These are phyloP conservation scores for Drosophila silvestris DNA, from an alignment of 2,888 invertebrate species.

Conservation along the genomic window DNA sequence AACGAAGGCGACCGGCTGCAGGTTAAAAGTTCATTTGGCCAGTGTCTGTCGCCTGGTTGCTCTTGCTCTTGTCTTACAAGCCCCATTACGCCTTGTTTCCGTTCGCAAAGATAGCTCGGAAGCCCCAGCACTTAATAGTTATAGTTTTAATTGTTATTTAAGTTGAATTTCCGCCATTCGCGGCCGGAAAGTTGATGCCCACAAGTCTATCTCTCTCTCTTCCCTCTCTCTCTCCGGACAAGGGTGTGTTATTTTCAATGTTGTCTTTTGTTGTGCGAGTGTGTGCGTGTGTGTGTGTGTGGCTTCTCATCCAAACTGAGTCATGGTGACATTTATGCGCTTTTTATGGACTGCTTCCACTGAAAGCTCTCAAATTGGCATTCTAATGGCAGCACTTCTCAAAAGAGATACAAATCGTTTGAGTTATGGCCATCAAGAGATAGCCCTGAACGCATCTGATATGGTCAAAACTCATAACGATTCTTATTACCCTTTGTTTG, in stretches of 20 bases:
- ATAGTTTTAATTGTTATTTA: slow-evolving; percentile 78
- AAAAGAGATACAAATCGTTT: slow-evolving; percentile 78
- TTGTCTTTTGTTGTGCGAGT: slow-evolving; percentile 23
- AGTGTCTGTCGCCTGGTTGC: slow-evolving; percentile 19
- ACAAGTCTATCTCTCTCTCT: slow-evolving; percentile 9
- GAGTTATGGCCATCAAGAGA: slow-evolving; percentile 64
- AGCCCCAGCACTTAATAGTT: slow-evolving; percentile 65
- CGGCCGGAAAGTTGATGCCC: slow-evolving; percentile 65
- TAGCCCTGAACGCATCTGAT: slow-evolving; percentile 61
- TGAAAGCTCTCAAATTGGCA: slow-evolving; percentile 76
- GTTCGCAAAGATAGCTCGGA: slow-evolving; percentile 52
- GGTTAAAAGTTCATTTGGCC: slow-evolving; percentile 72
- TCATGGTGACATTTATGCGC: slow-evolving; percentile 77
- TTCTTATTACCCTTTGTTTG: slow-evolving; percentile 51
- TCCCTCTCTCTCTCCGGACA: slow-evolving; percentile 1
- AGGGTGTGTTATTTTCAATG: slow-evolving; percentile 32
- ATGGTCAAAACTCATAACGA: slow-evolving; percentile 72
- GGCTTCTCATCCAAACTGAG: slow-evolving; percentile 56
- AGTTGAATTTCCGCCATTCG: slow-evolving; percentile 72
- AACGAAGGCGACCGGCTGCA: slow-evolving; percentile 22
- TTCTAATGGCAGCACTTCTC: slow-evolving; percentile 80
- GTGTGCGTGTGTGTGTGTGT: slow-evolving; percentile 55
- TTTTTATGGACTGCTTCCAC: slow-evolving; percentile 76
- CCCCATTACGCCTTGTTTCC: slow-evolving; percentile 78
- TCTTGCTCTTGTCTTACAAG: slow-evolving; percentile 62